Percentiles rank a stretch among this genome's conserved stretches.
Evolutionary conservation across 2,113 vertebrate genomes (phyloP).

Genomic region (Puma concolor): DNA sequence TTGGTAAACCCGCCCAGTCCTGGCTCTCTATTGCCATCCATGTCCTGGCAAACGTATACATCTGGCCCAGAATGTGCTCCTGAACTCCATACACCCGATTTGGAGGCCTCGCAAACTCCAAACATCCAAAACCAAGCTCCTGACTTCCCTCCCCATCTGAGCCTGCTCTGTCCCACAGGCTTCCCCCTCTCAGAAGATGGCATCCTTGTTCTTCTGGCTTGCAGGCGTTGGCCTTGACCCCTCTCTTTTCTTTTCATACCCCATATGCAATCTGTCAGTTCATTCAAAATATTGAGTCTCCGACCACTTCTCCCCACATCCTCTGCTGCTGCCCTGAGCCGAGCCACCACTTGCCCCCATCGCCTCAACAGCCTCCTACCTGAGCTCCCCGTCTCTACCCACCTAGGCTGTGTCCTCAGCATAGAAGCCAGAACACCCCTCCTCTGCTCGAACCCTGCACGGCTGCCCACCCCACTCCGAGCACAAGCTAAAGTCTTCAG

Average conservation of each 20-base stretch:
- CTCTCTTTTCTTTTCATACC: not conserved
- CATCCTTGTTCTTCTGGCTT: not conserved
- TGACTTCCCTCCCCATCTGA: not conserved
- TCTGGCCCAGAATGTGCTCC: not conserved
- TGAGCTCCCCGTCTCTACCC: not conserved
- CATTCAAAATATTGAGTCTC: not conserved
- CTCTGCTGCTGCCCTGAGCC: not conserved
- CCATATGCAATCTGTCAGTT: accelerated
- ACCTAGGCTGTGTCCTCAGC: not conserved
- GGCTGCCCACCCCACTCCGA: not conserved
- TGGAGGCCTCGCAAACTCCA: not conserved
- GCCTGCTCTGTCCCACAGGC: too few species aligned
- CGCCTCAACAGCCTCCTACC: too few species aligned
- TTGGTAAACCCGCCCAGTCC: not conserved
- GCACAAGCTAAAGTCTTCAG: accelerated
- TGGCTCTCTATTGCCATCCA: accelerated
- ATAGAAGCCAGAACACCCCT: not conserved
- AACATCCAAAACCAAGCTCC: not conserved
- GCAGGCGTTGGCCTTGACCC: not conserved
- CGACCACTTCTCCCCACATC: not conserved
- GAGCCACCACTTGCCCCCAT: not conserved
- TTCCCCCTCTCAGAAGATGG: not conserved
- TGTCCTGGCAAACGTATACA: not conserved
- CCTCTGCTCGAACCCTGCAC: not conserved
- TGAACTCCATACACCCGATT: too few species aligned